These are phyloP conservation scores for Hyla sarda DNA, from an alignment of 2,113 vertebrate species.

Conservation along the genomic window DNA sequence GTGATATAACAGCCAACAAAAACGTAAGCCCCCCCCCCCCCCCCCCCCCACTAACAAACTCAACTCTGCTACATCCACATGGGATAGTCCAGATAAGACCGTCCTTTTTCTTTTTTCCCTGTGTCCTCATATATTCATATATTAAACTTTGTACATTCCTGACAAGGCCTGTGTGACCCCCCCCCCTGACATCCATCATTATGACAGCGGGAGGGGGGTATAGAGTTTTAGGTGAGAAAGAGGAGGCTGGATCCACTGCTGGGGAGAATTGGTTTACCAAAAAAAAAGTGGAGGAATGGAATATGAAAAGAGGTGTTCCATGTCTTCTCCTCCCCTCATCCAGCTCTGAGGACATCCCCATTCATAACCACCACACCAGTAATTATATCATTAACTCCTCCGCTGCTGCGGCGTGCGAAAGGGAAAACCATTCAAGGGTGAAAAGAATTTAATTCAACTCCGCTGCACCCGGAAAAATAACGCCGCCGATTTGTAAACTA, in stretches of 20 bases:
- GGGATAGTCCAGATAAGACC: no score
- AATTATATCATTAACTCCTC: conserved; percentile 57
- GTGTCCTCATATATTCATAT: conserved; percentile 35
- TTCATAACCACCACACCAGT: conserved; percentile 40
- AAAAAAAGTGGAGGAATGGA: conserved; percentile 42
- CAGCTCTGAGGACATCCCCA: conserved; percentile 40
- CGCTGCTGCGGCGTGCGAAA: not conserved
- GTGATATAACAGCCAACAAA: no score
- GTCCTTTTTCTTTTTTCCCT: not conserved
- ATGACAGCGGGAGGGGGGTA: conserved; percentile 55
- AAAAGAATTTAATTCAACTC: conserved; percentile 22
- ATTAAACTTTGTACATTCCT: conserved; percentile 59
- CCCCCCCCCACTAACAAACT: not conserved
- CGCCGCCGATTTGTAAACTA: not conserved
- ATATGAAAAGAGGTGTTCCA: conserved; percentile 39
- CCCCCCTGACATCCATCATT: conserved; percentile 44
- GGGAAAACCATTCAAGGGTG: conserved; percentile 3
- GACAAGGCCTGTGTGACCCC: conserved; percentile 39
- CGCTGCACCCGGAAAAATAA: conserved; percentile 6
- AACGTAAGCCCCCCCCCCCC: no score
- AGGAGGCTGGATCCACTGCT: not conserved
- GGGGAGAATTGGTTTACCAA: not conserved
- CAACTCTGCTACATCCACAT: not conserved
- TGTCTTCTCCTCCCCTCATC: conserved; percentile 34
- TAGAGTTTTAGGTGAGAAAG: conserved; percentile 33